phyloP scores from a whole-genome alignment of 2,797 vertebrate genomes.

The Labeo calbasu region DNA sequence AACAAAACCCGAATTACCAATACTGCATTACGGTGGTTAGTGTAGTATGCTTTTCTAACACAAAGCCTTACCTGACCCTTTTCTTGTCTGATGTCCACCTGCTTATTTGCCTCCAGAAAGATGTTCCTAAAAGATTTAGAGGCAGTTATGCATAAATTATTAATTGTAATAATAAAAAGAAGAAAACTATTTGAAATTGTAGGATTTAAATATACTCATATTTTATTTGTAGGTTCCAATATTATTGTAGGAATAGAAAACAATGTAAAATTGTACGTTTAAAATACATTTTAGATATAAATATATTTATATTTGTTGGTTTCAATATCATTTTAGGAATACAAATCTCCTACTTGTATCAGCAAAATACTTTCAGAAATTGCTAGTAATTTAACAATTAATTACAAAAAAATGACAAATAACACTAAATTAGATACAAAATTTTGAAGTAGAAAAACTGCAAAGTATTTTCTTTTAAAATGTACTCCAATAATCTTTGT shows the following conservation, averaged over 20 bases:
- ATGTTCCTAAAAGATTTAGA: neutral
- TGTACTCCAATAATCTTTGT: too few species aligned
- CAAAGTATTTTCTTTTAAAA: too few species aligned
- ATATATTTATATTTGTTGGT: too few species aligned
- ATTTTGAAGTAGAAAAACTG: too few species aligned
- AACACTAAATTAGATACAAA: too few species aligned
- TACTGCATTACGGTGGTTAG: neutral
- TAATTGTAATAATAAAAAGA: neutral
- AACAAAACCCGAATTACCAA: neutral
- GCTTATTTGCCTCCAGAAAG: neutral
- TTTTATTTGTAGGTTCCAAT: neutral
- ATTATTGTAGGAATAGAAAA: neutral
- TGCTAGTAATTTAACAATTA: too few species aligned
- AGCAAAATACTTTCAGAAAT: too few species aligned
- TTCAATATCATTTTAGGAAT: too few species aligned
- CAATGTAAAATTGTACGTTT: too few species aligned
- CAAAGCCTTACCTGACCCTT: neutral
- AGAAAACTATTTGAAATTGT: neutral
- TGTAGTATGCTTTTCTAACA: slow-evolving; percentile 7
- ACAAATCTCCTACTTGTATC: too few species aligned
- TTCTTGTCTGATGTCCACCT: neutral
- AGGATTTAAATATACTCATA: neutral
- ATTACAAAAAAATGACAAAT: too few species aligned
- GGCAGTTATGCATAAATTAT: neutral
- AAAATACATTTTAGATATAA: too few species aligned